Evolutionary conservation across 2,113 vertebrate genomes (phyloP).

Genomic region (Vireo altiloquus): DNA sequence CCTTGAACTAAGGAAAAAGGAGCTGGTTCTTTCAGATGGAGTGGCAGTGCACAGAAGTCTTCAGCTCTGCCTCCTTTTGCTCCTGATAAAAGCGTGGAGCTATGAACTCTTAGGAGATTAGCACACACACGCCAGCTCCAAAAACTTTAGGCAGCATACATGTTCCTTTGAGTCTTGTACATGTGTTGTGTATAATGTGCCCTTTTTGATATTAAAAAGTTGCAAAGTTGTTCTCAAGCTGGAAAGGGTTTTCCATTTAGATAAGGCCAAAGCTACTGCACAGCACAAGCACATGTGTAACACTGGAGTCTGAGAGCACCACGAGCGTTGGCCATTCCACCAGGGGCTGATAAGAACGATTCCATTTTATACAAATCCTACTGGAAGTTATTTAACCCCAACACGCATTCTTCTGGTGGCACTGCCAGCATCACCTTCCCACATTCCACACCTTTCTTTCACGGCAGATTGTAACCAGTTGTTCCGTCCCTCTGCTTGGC

Average conservation of each 20-base stretch:
- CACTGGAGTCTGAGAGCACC: background rate
- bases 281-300: background rate
- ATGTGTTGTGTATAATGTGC: constrained; percentile 35
- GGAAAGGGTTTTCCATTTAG: constrained; percentile 57
- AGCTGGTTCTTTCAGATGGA: constrained; percentile 59
- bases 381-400: background rate
- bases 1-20: constrained; percentile 59
- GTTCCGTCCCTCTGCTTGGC: background rate
- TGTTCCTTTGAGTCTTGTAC: constrained; percentile 57
- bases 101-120: constrained; percentile 56
- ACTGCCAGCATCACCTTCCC: background rate
- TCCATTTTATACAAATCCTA: background rate
- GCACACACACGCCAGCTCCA: background rate
- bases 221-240: constrained; percentile 41
- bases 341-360: background rate
- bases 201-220: constrained; percentile 51
- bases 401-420: background rate
- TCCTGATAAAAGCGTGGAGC: constrained; percentile 40
- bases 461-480: background rate
- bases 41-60: constrained; percentile 32
- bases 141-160: constrained; percentile 58
- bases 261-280: constrained; percentile 41
- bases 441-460: background rate
- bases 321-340: fast-evolving
- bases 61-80: constrained; percentile 38